Percentiles rank a stretch among this genome's conserved stretches.
Evolutionary conservation across 2,888 invertebrate species (phyloP).

Genomic region (Lochmaea crataegi): DNA sequence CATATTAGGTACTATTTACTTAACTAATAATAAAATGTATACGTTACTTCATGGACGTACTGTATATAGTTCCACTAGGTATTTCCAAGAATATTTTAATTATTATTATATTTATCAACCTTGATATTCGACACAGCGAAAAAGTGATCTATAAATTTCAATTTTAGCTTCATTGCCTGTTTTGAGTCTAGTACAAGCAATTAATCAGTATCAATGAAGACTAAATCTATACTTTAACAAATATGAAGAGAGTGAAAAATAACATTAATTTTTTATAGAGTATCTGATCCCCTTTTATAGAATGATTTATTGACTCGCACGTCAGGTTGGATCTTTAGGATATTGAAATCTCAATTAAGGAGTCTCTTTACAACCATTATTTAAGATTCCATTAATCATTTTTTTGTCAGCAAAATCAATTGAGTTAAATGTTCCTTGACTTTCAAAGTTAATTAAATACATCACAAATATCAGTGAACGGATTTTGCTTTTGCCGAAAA

Average conservation of each 20-base stretch:
- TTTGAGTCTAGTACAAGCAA: background rate
- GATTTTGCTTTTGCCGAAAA: background rate
- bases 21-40: too few species aligned
- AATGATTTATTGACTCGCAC: conserved; percentile 22
- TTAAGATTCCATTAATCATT: conserved; percentile 34
- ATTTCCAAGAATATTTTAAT: too few species aligned
- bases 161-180: background rate
- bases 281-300: background rate
- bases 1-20: too few species aligned
- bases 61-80: too few species aligned
- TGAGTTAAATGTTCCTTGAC: conserved; percentile 19
- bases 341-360: conserved; percentile 32
- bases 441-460: conserved; percentile 27
- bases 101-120: too few species aligned
- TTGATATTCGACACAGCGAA: background rate
- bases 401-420: conserved; percentile 32
- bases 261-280: conserved; percentile 11
- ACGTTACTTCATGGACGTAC: too few species aligned
- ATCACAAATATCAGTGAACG: conserved; percentile 2
- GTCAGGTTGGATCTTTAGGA: conserved; percentile 25
- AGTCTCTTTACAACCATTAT: conserved; percentile 32
- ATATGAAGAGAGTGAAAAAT: conserved; percentile 1
- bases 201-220: conserved; percentile 3
- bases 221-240: conserved; percentile 3
- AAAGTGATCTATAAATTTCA: background rate